Percentiles rank a stretch among this genome's conserved stretches.
phyloP scores from a whole-genome alignment of 2,888 invertebrate species.

The Schrankia costaestrigalis region DNA sequence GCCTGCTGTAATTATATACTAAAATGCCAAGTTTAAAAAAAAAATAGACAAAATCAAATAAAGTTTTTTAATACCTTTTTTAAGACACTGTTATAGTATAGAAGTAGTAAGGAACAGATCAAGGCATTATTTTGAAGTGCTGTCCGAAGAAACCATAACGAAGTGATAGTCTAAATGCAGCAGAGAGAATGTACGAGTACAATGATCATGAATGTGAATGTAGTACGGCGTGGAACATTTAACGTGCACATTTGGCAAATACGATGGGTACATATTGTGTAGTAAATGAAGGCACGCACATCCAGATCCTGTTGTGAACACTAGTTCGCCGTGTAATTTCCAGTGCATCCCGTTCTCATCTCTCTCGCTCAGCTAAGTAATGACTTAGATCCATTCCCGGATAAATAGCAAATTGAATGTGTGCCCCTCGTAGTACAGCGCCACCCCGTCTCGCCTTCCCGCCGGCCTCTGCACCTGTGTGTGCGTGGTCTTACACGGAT shows the following conservation, averaged over 20 bases:
- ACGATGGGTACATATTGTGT: constrained; percentile 27
- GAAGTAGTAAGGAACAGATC: too few relatives aligned
- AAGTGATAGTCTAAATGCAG: too few relatives aligned
- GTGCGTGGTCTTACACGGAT: constrained; percentile 17
- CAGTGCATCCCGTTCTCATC: constrained; percentile 71
- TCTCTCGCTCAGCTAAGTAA: constrained; percentile 79
- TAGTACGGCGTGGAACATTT: constrained; percentile 12
- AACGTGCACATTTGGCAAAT: constrained; percentile 27
- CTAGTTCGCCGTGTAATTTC: constrained; percentile 67
- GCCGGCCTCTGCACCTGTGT: constrained; percentile 22
- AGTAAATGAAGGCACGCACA: constrained; percentile 31
- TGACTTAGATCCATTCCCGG: constrained; percentile 80
- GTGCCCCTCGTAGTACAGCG: constrained; percentile 49
- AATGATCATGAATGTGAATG: constrained; percentile 4
- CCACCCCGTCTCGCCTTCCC: constrained; percentile 34
- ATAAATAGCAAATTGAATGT: constrained; percentile 81
- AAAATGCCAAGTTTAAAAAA: too few relatives aligned
- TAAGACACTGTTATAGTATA: too few relatives aligned
- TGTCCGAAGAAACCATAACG: too few relatives aligned
- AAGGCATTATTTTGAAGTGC: too few relatives aligned
- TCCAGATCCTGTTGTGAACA: constrained; percentile 43
- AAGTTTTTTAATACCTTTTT: too few relatives aligned
- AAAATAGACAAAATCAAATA: too few relatives aligned
- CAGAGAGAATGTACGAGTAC: too few relatives aligned
- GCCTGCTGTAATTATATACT: too few relatives aligned